A percentile compares a stretch with the other conserved stretches of the same genome.
Evolutionary conservation across 2,888 invertebrate species (phyloP).

Genomic region (Harpalus rufipes): DNA sequence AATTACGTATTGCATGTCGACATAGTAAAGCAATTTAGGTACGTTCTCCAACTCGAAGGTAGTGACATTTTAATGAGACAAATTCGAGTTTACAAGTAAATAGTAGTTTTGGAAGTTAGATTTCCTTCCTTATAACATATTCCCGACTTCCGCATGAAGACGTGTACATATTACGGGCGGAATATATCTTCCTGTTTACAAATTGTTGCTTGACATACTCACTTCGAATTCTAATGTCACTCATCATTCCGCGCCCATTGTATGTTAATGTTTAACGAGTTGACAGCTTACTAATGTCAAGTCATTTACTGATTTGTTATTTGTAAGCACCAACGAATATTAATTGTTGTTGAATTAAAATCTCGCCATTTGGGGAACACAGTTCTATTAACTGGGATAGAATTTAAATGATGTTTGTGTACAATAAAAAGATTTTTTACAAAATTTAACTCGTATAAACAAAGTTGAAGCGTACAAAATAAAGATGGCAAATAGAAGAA

Average conservation of each 20-base stretch:
- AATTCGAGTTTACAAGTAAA: background rate
- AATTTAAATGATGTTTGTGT: no score
- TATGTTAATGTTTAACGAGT: conserved; percentile 30
- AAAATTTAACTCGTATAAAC: no score
- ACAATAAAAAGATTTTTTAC: no score
- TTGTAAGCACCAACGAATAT: conserved; percentile 7
- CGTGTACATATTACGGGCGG: conserved; percentile 33
- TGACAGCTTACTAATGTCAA: conserved; percentile 34
- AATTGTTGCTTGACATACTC: conserved; percentile 28
- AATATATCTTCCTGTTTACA: conserved; percentile 47
- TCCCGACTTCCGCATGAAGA: conserved; percentile 33
- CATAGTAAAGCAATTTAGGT: background rate
- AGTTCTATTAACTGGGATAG: no score
- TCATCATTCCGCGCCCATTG: conserved; percentile 6
- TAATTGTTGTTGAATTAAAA: background rate
- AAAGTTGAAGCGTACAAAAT: no score
- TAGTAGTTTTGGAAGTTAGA: conserved; percentile 9
- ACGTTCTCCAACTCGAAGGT: background rate
- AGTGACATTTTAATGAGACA: background rate
- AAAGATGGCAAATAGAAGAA: no score
- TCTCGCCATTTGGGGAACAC: no score
- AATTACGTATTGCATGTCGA: background rate
- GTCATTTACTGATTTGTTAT: conserved; percentile 21
- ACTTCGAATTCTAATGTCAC: conserved; percentile 38
- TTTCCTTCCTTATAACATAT: conserved; percentile 28